A percentile compares a stretch with the other conserved stretches of the same genome.
These are phyloP conservation scores for Nothobranchius kuhntae DNA, from an alignment of 2,113 vertebrate species.

Conservation along the genomic window DNA sequence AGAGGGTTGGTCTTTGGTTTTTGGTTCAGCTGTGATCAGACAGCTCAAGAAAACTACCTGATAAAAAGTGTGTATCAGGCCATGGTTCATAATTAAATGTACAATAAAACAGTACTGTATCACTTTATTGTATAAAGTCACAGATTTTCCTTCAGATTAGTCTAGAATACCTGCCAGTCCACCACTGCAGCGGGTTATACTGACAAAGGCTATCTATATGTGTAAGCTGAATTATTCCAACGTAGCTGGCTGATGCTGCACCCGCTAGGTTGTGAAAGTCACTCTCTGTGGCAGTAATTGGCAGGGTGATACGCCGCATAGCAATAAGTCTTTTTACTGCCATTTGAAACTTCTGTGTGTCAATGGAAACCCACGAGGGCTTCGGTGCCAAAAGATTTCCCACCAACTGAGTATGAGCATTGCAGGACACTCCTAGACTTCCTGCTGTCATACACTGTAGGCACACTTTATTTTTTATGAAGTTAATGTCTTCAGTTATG, in stretches of 20 bases:
- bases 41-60: too few relatives aligned
- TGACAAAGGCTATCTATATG: conserved; percentile 33
- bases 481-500: neutral
- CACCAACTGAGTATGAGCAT: neutral
- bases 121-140: too few relatives aligned
- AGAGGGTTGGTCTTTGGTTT: too few relatives aligned
- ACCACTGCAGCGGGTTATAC: conserved; percentile 11
- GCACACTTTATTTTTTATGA: neutral
- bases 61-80: too few relatives aligned
- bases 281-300: conserved; percentile 58
- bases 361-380: conserved; percentile 3
- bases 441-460: conserved; percentile 4
- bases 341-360: conserved; percentile 13
- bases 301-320: conserved; percentile 38
- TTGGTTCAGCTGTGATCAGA: too few relatives aligned
- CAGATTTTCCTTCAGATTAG: neutral
- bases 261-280: conserved; percentile 58
- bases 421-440: neutral
- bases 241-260: conserved; percentile 32
- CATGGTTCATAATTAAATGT: too few relatives aligned
- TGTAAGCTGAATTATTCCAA: conserved; percentile 43
- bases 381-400: neutral
- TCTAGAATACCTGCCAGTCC: neutral
- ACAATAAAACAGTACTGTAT: too few relatives aligned
- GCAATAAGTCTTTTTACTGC: conserved; percentile 36